These are phyloP conservation scores for Grantiella picta DNA, from an alignment of 2,113 vertebrate species.

Conservation along the genomic window DNA sequence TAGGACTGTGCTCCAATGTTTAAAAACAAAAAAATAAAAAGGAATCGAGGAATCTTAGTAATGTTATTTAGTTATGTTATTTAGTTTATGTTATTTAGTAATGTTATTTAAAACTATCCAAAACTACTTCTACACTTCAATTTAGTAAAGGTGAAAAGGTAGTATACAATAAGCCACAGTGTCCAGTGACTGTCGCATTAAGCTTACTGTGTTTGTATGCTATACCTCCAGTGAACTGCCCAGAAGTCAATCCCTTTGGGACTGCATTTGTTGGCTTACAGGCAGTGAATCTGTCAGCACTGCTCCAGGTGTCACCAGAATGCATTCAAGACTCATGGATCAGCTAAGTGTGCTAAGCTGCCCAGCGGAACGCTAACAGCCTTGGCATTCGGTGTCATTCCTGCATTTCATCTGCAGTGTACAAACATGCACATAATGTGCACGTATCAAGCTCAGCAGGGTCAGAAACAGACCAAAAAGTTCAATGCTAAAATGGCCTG, in stretches of 20 bases:
- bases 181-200: neutral
- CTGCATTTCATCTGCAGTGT: neutral
- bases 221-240: neutral
- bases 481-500: neutral
- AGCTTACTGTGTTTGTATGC: neutral
- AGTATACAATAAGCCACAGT: neutral
- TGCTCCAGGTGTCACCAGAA: neutral
- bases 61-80: neutral
- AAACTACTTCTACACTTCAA: neutral
- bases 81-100: no score
- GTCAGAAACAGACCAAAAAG: neutral
- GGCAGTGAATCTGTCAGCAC: neutral
- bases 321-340: neutral
- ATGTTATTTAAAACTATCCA: neutral
- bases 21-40: neutral
- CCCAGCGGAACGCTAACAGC: neutral
- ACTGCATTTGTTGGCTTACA: neutral
- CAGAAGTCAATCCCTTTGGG: neutral
- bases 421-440: neutral
- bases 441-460: neutral
- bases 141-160: neutral
- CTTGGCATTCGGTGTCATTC: neutral
- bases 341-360: neutral
- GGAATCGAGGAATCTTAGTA: neutral
- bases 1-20: neutral